Evolutionary conservation across 2,113 vertebrate genomes (phyloP).

Genomic region (Dipodomys stephensi): DNA sequence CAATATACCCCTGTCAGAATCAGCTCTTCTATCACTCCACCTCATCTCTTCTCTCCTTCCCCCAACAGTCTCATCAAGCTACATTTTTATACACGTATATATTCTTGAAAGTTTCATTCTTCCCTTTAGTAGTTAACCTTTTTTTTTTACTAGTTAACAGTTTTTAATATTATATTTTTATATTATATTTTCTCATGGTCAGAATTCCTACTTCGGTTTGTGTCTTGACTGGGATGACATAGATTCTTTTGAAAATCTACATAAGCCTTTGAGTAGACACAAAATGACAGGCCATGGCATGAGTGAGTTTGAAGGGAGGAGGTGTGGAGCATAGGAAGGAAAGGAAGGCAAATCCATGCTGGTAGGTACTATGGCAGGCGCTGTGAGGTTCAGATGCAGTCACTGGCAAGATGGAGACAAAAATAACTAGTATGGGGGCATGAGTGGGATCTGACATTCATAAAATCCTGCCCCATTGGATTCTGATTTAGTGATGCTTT

Average conservation of each 20-base stretch:
- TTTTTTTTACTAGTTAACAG: conserved; percentile 6
- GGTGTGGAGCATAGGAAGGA: background rate
- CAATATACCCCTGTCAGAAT: background rate
- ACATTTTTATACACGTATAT: background rate
- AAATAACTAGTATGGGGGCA: background rate
- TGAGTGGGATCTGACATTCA: background rate
- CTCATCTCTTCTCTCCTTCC: too few relatives aligned
- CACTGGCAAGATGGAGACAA: background rate
- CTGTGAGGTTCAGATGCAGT: background rate
- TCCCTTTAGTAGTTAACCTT: background rate
- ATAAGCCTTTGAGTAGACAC: too few relatives aligned
- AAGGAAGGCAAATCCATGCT: background rate
- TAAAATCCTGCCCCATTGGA: background rate
- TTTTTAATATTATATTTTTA: background rate
- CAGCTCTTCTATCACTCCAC: too few relatives aligned
- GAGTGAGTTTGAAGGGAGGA: background rate
- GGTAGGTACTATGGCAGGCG: background rate
- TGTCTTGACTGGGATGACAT: conserved; percentile 24
- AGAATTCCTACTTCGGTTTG: conserved; percentile 8
- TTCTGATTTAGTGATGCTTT: conserved; percentile 9
- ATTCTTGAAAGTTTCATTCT: conserved; percentile 18
- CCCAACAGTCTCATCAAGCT: background rate
- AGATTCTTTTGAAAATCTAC: background rate
- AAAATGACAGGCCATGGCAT: background rate
- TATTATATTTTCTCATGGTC: background rate